A percentile compares a stretch with the other conserved stretches of the same genome.
phyloP scores from a whole-genome alignment of 2,888 invertebrate genomes.

The Hirtodrosophila trivittata region DNA sequence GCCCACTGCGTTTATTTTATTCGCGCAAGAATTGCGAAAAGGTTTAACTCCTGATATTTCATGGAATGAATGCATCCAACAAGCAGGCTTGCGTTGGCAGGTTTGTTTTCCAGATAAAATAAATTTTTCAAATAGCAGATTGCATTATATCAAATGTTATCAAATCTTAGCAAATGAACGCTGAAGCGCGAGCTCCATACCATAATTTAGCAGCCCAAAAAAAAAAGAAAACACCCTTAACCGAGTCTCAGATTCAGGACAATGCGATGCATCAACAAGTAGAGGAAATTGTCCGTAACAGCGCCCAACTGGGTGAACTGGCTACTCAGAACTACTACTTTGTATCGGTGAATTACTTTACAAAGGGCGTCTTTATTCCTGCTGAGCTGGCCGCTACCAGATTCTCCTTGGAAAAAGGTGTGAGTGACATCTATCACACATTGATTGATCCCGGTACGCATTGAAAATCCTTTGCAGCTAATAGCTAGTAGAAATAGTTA shows the following conservation, averaged over 20 bases:
- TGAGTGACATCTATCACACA: slow-evolving; percentile 25
- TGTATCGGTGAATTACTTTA: slow-evolving; percentile 29
- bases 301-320: slow-evolving; percentile 1
- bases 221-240: too few species aligned
- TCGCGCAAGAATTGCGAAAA: too few species aligned
- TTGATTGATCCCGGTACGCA: slow-evolving; percentile 39
- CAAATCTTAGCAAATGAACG: too few species aligned
- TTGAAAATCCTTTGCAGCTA: background rate
- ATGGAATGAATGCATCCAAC: background rate
- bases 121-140: background rate
- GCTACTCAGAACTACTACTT: slow-evolving; percentile 28
- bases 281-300: slow-evolving; percentile 15
- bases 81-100: slow-evolving; percentile 4
- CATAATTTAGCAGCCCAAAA: too few species aligned
- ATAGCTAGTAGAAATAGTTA: background rate
- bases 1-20: too few species aligned
- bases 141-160: background rate
- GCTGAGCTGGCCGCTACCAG: slow-evolving; percentile 25
- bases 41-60: too few species aligned
- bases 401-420: slow-evolving; percentile 29
- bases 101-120: slow-evolving; percentile 1
- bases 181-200: too few species aligned
- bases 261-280: slow-evolving; percentile 9
- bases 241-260: too few species aligned
- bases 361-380: slow-evolving; percentile 13